Conservation (phyloP, 2,888 invertebrate species). For the Leptopterna dolabrata region DNA sequence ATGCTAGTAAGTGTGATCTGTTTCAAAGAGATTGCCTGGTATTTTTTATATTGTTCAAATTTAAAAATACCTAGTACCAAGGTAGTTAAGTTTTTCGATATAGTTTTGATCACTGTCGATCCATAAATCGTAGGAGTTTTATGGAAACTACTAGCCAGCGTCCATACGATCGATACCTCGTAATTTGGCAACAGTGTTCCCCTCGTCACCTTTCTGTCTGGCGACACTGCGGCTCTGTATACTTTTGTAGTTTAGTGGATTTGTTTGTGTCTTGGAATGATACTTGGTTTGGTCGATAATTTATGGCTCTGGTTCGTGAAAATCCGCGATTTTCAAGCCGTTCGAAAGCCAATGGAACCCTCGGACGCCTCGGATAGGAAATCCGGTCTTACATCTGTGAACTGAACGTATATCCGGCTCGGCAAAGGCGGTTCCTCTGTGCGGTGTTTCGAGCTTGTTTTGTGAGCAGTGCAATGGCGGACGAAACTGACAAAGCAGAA, state of each 20-base stretch:
- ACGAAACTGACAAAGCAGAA: constrained; percentile 75
- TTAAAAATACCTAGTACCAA: too few species aligned
- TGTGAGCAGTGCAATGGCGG: constrained; percentile 31
- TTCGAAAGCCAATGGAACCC: neutral
- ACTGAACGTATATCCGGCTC: neutral
- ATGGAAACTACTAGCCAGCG: neutral
- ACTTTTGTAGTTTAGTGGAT: neutral
- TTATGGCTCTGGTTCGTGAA: neutral
- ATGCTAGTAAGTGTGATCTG: too few species aligned
- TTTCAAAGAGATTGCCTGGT: too few species aligned
- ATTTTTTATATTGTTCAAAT: too few species aligned
- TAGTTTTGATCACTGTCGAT: too few species aligned
- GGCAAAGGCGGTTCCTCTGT: neutral
- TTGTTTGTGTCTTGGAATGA: neutral
- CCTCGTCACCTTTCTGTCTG: neutral
- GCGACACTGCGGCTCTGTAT: neutral
- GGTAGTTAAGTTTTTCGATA: too few species aligned
- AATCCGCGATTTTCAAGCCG: neutral
- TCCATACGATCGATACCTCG: neutral
- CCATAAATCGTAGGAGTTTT: neutral
- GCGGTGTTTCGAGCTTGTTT: constrained; percentile 15
- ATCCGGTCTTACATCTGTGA: neutral
- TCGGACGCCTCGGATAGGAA: neutral
- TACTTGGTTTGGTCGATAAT: neutral
- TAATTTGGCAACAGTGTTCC: neutral